Conservation (phyloP, 2,797 vertebrate genomes). For the Aeoliscus strigatus region DNA sequence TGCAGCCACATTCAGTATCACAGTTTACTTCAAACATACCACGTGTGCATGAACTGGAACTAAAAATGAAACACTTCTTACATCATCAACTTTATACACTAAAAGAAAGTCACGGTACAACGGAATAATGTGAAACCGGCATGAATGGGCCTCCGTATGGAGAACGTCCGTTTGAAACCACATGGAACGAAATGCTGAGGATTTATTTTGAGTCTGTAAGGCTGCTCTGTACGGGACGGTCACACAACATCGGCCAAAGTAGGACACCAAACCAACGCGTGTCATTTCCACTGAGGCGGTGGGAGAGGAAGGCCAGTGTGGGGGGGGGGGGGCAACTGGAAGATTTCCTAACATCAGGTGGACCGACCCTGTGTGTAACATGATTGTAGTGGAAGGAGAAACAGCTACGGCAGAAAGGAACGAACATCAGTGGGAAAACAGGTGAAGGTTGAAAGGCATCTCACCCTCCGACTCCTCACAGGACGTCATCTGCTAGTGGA, state of each 20-base stretch:
- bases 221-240: conserved; percentile 22
- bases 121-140: conserved; percentile 40
- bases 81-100: conserved; percentile 22
- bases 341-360: background rate
- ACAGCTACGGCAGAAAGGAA: conserved; percentile 14
- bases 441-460: too few species aligned
- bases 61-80: conserved; percentile 31
- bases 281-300: conserved; percentile 31
- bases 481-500: too few species aligned
- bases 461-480: too few species aligned
- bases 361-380: too few species aligned
- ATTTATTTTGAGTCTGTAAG: conserved; percentile 24
- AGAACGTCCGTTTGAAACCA: background rate
- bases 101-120: conserved; percentile 11
- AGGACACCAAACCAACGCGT: conserved; percentile 17
- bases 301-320: conserved; percentile 15
- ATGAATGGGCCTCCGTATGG: conserved; percentile 43
- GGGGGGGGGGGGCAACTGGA: too few species aligned
- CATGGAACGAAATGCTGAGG: too few species aligned
- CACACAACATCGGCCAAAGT: conserved; percentile 21
- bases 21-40: conserved; percentile 34
- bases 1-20: conserved; percentile 45
- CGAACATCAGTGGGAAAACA: too few species aligned
- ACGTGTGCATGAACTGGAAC: conserved; percentile 24
- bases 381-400: too few species aligned